phyloP scores from a whole-genome alignment of 2,888 invertebrate species.

The Leucania comma region DNA sequence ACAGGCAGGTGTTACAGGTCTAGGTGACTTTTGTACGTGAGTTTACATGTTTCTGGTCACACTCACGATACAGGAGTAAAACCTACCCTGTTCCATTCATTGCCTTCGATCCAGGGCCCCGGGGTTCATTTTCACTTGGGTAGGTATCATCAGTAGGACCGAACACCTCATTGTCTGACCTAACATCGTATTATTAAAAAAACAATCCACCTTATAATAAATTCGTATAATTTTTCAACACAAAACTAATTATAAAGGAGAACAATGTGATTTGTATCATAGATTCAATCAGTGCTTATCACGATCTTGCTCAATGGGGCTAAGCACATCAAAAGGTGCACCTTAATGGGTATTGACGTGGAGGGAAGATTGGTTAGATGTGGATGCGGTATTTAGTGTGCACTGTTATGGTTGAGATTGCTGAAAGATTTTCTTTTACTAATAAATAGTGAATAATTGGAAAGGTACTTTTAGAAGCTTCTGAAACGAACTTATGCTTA shows the following conservation, averaged over 20 bases:
- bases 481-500: too few relatives aligned
- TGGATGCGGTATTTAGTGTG: slow-evolving; percentile 42
- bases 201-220: slow-evolving; percentile 11
- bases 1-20: too few relatives aligned
- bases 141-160: neutral
- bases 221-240: slow-evolving; percentile 39
- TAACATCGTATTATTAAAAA: neutral
- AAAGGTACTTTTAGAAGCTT: too few relatives aligned
- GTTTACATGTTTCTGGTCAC: too few relatives aligned
- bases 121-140: too few relatives aligned
- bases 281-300: slow-evolving; percentile 65
- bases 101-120: too few relatives aligned
- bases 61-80: too few relatives aligned
- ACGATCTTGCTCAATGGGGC: slow-evolving; percentile 62
- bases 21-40: too few relatives aligned
- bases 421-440: neutral
- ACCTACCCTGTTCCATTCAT: too few relatives aligned
- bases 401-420: neutral
- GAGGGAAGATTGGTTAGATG: slow-evolving; percentile 1
- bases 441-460: too few relatives aligned
- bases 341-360: slow-evolving; percentile 61
- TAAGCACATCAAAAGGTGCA: slow-evolving; percentile 64
- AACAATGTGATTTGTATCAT: slow-evolving; percentile 56
- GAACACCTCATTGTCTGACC: neutral
- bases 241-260: slow-evolving; percentile 59